Conservation (phyloP, 1,140 invertebrate species). For the Trichoplusia ni region DNA sequence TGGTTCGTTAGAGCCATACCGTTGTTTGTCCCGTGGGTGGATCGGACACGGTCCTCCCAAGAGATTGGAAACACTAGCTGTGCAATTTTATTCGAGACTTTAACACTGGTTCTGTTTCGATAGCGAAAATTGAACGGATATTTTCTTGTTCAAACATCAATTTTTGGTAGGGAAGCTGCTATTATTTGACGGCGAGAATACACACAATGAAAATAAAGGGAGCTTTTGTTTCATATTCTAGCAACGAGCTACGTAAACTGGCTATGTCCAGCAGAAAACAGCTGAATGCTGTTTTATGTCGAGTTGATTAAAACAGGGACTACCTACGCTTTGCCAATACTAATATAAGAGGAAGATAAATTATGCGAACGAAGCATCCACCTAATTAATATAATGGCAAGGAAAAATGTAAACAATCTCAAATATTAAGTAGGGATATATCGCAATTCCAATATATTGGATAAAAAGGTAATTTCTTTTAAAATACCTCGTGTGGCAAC, state of each 20-base stretch:
- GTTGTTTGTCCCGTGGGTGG: neutral
- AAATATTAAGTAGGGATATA: constrained; percentile 1
- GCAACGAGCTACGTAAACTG: too few relatives aligned
- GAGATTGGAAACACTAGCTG: neutral
- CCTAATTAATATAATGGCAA: neutral
- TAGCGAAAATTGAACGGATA: neutral
- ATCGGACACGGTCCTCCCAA: neutral
- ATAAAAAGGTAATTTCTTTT: constrained; percentile 29
- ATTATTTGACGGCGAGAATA: too few relatives aligned
- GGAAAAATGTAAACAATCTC: constrained; percentile 8
- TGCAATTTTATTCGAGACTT: neutral
- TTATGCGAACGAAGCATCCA: too few relatives aligned
- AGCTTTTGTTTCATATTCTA: too few relatives aligned
- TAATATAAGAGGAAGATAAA: too few relatives aligned
- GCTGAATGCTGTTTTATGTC: too few relatives aligned
- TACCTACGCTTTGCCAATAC: too few relatives aligned
- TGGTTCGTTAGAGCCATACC: constrained; percentile 7
- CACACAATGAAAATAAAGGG: too few relatives aligned
- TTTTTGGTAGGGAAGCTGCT: too few relatives aligned
- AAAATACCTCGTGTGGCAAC: constrained; percentile 45
- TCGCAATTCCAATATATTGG: constrained; percentile 13
- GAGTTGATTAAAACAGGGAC: too few relatives aligned
- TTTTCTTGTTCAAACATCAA: neutral
- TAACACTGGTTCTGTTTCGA: neutral
- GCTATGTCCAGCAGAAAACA: too few relatives aligned